phyloP scores from a whole-genome alignment of 1,140 invertebrate genomes.

The Ostrea denselamellosa region DNA sequence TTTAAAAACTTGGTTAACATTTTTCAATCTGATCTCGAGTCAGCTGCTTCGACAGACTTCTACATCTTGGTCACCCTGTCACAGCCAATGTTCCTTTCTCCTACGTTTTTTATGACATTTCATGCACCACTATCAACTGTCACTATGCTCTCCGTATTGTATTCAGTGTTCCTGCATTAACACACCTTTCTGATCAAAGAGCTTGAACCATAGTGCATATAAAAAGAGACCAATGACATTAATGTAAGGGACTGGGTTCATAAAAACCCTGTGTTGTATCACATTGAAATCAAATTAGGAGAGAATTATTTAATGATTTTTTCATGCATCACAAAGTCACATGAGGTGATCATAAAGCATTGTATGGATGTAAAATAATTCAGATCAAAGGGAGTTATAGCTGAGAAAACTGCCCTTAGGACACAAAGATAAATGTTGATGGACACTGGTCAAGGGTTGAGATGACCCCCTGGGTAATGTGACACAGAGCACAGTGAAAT shows the following conservation, averaged over 20 bases:
- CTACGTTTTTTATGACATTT: not conserved
- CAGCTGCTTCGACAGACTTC: not conserved
- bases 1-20: not conserved
- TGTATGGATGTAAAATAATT: not conserved
- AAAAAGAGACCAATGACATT: slow-evolving; percentile 10
- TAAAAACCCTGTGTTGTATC: not conserved
- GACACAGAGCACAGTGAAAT: not conserved
- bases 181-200: slow-evolving; percentile 19
- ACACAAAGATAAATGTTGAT: slow-evolving; percentile 17
- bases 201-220: not conserved
- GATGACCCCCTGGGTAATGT: slow-evolving; percentile 28
- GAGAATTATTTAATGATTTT: slow-evolving; percentile 14
- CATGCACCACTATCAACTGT: not conserved
- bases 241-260: slow-evolving; percentile 8
- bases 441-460: slow-evolving; percentile 1
- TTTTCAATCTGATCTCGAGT: not conserved
- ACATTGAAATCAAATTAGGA: slow-evolving; percentile 7
- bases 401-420: slow-evolving; percentile 5
- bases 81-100: not conserved
- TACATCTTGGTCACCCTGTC: not conserved
- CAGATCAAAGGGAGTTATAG: not conserved
- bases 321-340: slow-evolving; percentile 1
- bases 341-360: slow-evolving; percentile 28
- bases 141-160: not conserved
- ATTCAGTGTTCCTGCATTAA: not conserved